phyloP scores from a whole-genome alignment of 2,888 invertebrate genomes.

The Drosophila paramelanica region DNA sequence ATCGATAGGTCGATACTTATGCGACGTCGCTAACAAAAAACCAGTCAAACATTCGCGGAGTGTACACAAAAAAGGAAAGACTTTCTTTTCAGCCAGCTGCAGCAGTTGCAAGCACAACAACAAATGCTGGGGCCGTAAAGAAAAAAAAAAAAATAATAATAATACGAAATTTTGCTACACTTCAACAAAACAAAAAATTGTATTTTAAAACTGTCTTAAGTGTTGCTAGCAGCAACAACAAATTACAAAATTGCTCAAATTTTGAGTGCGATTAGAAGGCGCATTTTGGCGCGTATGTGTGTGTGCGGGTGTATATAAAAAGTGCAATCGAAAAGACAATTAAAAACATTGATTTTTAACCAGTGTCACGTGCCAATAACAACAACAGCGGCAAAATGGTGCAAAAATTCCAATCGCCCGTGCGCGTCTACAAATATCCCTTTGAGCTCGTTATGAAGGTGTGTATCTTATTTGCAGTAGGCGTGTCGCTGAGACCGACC shows the following conservation, averaged over 20 bases:
- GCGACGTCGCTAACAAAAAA: constrained; percentile 17
- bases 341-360: constrained; percentile 67
- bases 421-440: constrained; percentile 97
- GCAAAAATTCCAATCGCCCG: constrained; percentile 97
- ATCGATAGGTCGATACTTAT: constrained; percentile 20
- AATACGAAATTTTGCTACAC: constrained; percentile 8
- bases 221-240: constrained; percentile 24
- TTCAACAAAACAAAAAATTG: constrained; percentile 9
- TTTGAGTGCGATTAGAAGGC: constrained; percentile 31
- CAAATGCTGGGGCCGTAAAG: constrained; percentile 58
- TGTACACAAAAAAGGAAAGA: constrained; percentile 61
- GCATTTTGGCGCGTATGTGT: constrained; percentile 35
- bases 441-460: constrained; percentile 99
- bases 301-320: constrained; percentile 24
- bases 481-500: constrained; percentile 35
- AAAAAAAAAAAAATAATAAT: constrained; percentile 4
- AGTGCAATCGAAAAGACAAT: constrained; percentile 41
- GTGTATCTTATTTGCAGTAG: constrained; percentile 85
- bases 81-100: constrained; percentile 65
- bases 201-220: constrained; percentile 18
- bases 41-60: constrained; percentile 46
- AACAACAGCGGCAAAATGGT: constrained; percentile 88
- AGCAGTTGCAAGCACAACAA: constrained; percentile 55
- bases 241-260: constrained; percentile 28
- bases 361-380: constrained; percentile 52